A percentile compares a stretch with the other conserved stretches of the same genome.
These are phyloP conservation scores for Cricetomys ansorgei DNA, from an alignment of 2,113 vertebrate genomes.

Conservation along the genomic window DNA sequence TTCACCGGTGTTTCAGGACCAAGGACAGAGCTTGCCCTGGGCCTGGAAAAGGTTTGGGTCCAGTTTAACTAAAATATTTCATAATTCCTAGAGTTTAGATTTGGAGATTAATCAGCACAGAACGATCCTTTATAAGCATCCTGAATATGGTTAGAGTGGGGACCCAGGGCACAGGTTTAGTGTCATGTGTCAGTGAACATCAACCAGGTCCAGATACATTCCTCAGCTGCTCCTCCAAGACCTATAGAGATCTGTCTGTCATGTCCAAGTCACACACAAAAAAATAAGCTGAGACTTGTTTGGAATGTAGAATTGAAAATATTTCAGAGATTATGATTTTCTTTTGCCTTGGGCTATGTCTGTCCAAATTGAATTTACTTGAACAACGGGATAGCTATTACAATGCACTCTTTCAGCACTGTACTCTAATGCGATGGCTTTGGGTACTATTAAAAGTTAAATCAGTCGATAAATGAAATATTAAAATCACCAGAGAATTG, in stretches of 20 bases:
- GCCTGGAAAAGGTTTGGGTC: not conserved
- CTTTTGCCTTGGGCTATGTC: constrained; percentile 67
- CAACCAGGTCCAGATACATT: not conserved
- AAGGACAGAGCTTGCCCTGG: constrained; percentile 1
- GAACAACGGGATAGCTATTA: constrained; percentile 63
- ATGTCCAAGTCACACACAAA: not conserved
- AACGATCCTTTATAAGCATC: not conserved
- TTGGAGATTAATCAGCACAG: not conserved
- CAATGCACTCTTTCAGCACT: constrained; percentile 34
- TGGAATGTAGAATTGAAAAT: constrained; percentile 44
- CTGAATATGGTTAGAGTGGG: not conserved
- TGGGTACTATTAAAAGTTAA: constrained; percentile 79
- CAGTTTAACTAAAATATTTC: not conserved
- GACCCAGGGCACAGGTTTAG: not conserved
- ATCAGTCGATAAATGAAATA: constrained; percentile 81
- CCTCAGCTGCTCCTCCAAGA: not conserved
- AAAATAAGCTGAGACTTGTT: constrained; percentile 33
- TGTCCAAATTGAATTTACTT: constrained; percentile 70
- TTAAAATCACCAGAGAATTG: constrained; percentile 73
- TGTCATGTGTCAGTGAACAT: not conserved
- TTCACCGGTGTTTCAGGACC: constrained; percentile 10
- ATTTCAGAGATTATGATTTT: constrained; percentile 37
- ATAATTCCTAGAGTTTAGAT: not conserved
- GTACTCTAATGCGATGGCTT: constrained; percentile 77
- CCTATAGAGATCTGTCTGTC: not conserved